Evolutionary conservation across 1,140 invertebrate species (phyloP).

Genomic region (Sycophila sp.): DNA sequence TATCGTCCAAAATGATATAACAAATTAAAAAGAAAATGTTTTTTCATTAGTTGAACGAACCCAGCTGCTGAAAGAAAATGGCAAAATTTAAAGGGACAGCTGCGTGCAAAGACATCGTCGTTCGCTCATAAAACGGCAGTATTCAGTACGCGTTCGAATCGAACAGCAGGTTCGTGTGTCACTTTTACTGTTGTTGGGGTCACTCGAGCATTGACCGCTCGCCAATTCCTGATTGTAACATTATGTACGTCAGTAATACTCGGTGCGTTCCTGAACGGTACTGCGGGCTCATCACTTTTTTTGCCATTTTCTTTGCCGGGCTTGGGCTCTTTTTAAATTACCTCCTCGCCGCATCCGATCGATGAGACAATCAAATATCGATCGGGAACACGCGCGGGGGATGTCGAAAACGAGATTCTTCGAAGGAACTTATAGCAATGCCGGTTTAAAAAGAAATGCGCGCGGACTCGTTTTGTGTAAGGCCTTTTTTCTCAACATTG

Average conservation of each 20-base stretch:
- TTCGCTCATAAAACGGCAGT: background rate
- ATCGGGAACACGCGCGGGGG: conserved; percentile 1
- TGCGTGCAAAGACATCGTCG: no score
- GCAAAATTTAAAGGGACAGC: background rate
- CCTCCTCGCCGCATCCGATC: conserved; percentile 9
- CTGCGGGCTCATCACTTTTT: conserved; percentile 34
- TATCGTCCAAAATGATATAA: no score
- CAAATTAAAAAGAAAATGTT: no score
- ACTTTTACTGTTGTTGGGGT: conserved; percentile 62
- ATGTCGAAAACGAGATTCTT: conserved; percentile 36
- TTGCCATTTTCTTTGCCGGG: conserved; percentile 26
- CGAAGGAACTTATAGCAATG: conserved; percentile 23
- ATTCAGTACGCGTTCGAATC: conserved; percentile 22
- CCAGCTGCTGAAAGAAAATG: background rate
- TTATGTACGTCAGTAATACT: conserved; percentile 33
- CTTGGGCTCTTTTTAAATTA: conserved; percentile 16
- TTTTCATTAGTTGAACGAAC: no score
- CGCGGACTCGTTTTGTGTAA: background rate
- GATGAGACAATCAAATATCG: conserved; percentile 34
- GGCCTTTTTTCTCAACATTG: background rate
- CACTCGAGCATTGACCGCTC: conserved; percentile 61
- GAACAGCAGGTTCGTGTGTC: conserved; percentile 44
- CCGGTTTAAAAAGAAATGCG: conserved; percentile 1
- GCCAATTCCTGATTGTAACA: conserved; percentile 42
- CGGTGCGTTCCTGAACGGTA: conserved; percentile 19